Conservation (phyloP, 2,113 vertebrate species). For the Ursus arctos region DNA sequence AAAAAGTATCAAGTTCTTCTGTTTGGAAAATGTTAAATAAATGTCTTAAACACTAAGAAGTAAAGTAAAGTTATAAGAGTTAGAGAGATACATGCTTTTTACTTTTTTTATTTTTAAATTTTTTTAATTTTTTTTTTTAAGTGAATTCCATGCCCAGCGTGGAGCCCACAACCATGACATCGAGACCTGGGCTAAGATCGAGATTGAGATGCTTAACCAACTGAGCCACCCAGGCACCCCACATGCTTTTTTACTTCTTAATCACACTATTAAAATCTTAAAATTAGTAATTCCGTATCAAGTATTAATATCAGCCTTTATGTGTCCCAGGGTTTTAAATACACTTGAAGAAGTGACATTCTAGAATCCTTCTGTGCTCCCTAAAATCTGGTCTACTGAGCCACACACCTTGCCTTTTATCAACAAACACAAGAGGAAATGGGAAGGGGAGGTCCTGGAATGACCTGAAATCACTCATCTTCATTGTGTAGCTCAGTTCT, state of each 20-base stretch:
- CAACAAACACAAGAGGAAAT: background rate
- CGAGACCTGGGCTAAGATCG: background rate
- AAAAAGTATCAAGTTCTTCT: background rate
- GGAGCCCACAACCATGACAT: background rate
- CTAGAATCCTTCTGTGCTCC: background rate
- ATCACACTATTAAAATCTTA: background rate
- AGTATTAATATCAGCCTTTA: background rate
- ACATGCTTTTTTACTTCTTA: background rate
- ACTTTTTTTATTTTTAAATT: background rate
- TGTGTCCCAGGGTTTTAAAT: background rate
- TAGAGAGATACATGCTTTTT: background rate
- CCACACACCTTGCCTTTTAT: background rate
- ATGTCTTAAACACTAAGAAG: conserved; percentile 3
- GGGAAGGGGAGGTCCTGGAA: background rate
- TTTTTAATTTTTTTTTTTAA: background rate
- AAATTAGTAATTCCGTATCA: conserved; percentile 15
- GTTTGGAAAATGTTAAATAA: conserved; percentile 41
- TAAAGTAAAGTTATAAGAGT: conserved; percentile 26
- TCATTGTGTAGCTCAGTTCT: background rate
- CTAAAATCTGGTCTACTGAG: background rate
- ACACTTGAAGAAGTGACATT: background rate
- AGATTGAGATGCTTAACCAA: background rate
- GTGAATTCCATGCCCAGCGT: background rate
- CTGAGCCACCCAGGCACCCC: background rate
- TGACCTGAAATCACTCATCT: background rate